Evolutionary conservation across 2,113 vertebrate genomes (phyloP).

Genomic region (Sclerurus mexicanus): DNA sequence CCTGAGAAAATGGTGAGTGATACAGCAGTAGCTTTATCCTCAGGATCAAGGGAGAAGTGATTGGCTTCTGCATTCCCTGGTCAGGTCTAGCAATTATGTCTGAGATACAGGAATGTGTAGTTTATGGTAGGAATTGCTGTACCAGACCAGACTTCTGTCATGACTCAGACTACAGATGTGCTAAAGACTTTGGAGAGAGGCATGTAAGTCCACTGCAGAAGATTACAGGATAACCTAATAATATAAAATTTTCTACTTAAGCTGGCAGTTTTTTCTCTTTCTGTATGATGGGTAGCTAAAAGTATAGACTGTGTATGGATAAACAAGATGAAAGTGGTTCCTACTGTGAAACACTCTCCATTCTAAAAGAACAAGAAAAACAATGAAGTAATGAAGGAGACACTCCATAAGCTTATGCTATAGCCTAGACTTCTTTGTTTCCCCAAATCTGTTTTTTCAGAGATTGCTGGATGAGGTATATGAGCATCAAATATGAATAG

Average conservation of each 20-base stretch:
- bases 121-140: background rate
- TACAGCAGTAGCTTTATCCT: background rate
- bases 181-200: background rate
- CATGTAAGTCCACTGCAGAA: background rate
- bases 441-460: background rate
- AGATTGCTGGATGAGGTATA: background rate
- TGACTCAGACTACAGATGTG: rapidly evolving
- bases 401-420: background rate
- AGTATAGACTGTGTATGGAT: background rate
- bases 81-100: background rate
- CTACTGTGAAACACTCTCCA: background rate
- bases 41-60: background rate
- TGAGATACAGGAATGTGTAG: rapidly evolving
- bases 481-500: background rate
- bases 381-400: background rate
- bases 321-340: background rate
- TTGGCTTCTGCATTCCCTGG: background rate
- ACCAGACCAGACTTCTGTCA: background rate
- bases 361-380: background rate
- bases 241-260: background rate
- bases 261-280: background rate
- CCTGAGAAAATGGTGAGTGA: background rate
- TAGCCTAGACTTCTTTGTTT: background rate
- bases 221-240: background rate
- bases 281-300: background rate